Evolutionary conservation across 2,797 vertebrate genomes (phyloP), one percentile per base, ranked within the genome.

Genomic region (Sebastes hubbsi): DNA sequence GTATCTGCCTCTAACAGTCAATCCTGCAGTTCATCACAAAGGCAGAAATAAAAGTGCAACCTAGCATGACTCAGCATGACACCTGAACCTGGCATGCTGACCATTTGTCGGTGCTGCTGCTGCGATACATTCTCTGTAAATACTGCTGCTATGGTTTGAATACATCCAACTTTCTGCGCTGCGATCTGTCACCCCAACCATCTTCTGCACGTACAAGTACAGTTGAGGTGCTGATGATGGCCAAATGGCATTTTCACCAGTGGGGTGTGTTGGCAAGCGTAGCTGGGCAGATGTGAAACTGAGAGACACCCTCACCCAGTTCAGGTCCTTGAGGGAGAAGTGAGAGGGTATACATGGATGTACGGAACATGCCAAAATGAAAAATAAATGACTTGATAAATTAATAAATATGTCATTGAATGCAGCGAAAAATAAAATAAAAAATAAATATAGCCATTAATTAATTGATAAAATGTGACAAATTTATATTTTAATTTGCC

Each of bases 81-180:
- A 74, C 74, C 58, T 49, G 22, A 66, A 36, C 60, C 75, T 62
- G 73, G 80, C 82, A 86, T 84, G 89, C 84, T 59, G 60, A 78
- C 61, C 27, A 16, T 27, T 8, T 55, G 25, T 66, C 7, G 27
- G 74, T 68, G 69, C 20, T 34, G 66, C 66, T 71, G 16, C 63
- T 71, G n/a, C 2, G 25, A 73, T 86, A 88, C 85, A 93, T 93
- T 92, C 88, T 78, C 20, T 10, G 27, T 14, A 87, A 81, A 77
- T 65, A 75, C 88, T 83, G 85, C 82, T 77, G 59, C 81, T 79
- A 66, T 55, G 32, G 52, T 54, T 67, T 62, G 18, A 65, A 22
- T 34, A 60, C 27, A 38, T 72, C 64, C 38, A 52, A 18, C 25
- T 64, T 49, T n/a, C 80, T 58, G 14, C 8, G 8, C 32, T 46